Evolutionary conservation across 2,797 vertebrate genomes (phyloP).

Genomic region (Halcyon smyrnensis): DNA sequence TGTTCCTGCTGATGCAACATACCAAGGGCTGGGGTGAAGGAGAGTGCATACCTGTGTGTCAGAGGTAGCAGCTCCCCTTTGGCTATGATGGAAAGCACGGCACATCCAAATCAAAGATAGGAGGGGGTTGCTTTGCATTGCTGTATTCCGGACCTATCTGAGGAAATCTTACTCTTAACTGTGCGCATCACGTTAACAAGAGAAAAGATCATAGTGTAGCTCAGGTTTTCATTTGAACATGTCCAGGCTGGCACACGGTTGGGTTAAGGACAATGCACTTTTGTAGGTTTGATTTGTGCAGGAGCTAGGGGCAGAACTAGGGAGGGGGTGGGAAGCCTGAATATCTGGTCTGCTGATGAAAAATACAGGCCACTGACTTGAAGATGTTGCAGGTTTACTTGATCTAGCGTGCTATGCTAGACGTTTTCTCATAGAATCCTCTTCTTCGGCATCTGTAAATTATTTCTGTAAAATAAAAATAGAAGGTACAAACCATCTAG

Average conservation of each 20-base stretch:
- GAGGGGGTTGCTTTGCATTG: slow-evolving; percentile 28
- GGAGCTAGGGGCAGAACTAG: slow-evolving; percentile 14
- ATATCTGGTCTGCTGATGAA: slow-evolving; percentile 43
- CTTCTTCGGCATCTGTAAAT: neutral
- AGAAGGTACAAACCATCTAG: neutral
- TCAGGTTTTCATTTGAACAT: slow-evolving; percentile 36
- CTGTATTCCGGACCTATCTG: slow-evolving; percentile 10
- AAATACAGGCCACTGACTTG: neutral
- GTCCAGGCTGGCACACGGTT: slow-evolving; percentile 14
- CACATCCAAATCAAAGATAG: slow-evolving; percentile 44
- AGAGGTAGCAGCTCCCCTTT: slow-evolving; percentile 66
- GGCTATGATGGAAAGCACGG: slow-evolving; percentile 44
- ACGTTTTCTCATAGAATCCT: neutral
- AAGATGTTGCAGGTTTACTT: neutral
- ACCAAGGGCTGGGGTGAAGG: slow-evolving; percentile 33
- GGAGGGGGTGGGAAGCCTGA: slow-evolving; percentile 23
- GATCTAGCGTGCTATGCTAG: neutral
- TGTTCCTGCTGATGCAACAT: slow-evolving; percentile 33
- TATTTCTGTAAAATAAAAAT: slow-evolving; percentile 18
- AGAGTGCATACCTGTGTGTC: slow-evolving; percentile 56
- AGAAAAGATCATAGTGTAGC: slow-evolving; percentile 10
- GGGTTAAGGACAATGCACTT: neutral
- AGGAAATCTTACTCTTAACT: slow-evolving; percentile 31
- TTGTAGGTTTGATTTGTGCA: slow-evolving; percentile 32
- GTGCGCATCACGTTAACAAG: neutral